Conservation (phyloP, 1,140 invertebrate species). For the Antheraea pernyi region DNA sequence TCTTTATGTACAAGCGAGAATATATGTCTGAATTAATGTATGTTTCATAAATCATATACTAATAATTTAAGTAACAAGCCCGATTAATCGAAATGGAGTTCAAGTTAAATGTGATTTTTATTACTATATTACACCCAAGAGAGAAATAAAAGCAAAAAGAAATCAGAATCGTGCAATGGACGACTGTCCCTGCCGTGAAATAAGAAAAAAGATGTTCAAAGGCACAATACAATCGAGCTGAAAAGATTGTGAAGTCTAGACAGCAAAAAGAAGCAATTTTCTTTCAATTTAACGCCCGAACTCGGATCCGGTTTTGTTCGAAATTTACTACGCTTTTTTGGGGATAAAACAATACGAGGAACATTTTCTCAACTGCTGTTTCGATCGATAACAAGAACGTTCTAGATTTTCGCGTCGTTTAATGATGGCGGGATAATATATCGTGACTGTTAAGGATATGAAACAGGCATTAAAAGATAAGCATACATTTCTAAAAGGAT, state of each 20-base stretch:
- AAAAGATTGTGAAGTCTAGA: conserved; percentile 11
- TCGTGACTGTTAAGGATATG: not conserved
- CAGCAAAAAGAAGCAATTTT: conserved; percentile 15
- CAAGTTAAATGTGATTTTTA: too few species aligned
- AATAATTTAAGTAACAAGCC: too few species aligned
- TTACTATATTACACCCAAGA: not conserved
- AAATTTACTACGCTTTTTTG: not conserved
- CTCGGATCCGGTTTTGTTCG: conserved; percentile 11
- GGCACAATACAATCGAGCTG: conserved; percentile 9
- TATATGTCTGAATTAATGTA: too few species aligned
- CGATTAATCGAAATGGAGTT: too few species aligned
- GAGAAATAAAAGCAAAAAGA: not conserved
- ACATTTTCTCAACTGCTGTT: not conserved
- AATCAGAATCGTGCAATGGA: not conserved
- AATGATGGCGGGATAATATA: not conserved
- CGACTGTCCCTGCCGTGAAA: not conserved
- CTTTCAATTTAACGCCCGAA: conserved; percentile 11
- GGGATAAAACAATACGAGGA: not conserved
- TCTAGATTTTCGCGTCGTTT: too few species aligned
- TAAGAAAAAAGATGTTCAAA: conserved; percentile 12
- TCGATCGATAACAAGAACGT: too few species aligned
- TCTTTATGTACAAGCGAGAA: too few species aligned
- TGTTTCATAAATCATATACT: too few species aligned
- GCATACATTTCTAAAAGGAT: too few species aligned
- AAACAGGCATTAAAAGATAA: too few species aligned